These are phyloP conservation scores for Nyleta sp. DNA, from an alignment of 2,888 invertebrate species.

Conservation along the genomic window DNA sequence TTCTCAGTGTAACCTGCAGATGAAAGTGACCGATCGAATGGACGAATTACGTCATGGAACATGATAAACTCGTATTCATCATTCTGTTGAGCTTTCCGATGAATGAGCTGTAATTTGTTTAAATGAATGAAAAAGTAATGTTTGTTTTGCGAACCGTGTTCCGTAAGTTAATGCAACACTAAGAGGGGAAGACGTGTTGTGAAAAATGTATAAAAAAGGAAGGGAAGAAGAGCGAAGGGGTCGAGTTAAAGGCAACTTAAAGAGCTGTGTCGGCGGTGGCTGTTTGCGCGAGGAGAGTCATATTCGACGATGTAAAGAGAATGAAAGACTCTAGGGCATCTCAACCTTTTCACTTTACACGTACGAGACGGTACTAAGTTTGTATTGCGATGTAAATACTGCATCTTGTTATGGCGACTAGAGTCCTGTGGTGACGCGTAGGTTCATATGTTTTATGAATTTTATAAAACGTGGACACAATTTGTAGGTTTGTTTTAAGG, in stretches of 20 bases:
- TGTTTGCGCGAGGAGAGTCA: constrained; percentile 41
- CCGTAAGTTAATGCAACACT: neutral
- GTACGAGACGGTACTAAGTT: constrained; percentile 28
- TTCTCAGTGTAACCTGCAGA: no score
- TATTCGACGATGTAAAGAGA: constrained; percentile 27
- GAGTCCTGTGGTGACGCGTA: neutral
- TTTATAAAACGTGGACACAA: neutral
- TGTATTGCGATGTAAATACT: constrained; percentile 24
- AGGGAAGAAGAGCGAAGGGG: constrained; percentile 2
- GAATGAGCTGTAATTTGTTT: no score
- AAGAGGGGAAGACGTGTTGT: neutral
- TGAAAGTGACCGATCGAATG: constrained; percentile 23
- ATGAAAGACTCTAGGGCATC: constrained; percentile 31
- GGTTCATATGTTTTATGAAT: neutral
- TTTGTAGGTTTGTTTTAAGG: no score
- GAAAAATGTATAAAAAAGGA: constrained; percentile 15
- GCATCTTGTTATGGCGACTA: constrained; percentile 14
- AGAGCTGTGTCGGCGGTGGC: constrained; percentile 27
- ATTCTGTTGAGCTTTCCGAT: no score
- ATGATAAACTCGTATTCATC: no score
- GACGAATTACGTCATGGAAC: no score
- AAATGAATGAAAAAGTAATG: no score
- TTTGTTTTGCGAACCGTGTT: constrained; percentile 1
- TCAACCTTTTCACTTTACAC: constrained; percentile 42
- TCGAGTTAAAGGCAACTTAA: constrained; percentile 32